phyloP scores from a whole-genome alignment of 2,113 vertebrate genomes.

The Hypanus sabinus region DNA sequence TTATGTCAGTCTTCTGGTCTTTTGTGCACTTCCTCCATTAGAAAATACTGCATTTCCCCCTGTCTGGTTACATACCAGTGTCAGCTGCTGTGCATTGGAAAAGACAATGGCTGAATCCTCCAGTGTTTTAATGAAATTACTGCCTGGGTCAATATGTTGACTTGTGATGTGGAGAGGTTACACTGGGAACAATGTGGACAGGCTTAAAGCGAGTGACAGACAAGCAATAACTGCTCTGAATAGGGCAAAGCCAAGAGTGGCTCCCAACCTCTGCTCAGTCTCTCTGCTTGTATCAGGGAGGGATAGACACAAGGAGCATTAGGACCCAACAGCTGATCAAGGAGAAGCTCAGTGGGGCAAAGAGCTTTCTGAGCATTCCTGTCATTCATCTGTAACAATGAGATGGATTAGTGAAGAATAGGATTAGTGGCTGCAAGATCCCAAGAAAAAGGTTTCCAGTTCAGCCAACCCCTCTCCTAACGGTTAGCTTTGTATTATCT shows the following conservation, averaged over 20 bases:
- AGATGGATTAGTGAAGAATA: conserved; percentile 22
- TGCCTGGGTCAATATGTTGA: conserved; percentile 22
- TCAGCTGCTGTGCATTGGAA: conserved; percentile 32
- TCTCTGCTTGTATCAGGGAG: neutral
- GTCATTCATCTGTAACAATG: neutral
- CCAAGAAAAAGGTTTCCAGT: conserved; percentile 1
- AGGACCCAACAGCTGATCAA: conserved; percentile 5
- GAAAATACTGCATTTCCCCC: conserved; percentile 18
- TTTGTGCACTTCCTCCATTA: conserved; percentile 10
- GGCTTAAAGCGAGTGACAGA: conserved; percentile 16
- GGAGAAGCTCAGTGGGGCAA: neutral
- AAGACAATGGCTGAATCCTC: conserved; percentile 31
- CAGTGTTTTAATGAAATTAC: conserved; percentile 32
- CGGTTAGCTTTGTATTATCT: neutral
- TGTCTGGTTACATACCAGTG: conserved; percentile 24
- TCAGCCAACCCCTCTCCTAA: neutral
- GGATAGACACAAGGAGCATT: neutral
- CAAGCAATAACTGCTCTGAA: neutral
- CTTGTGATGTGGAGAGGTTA: conserved; percentile 26
- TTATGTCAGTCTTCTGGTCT: conserved; percentile 8
- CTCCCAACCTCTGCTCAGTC: conserved; percentile 2
- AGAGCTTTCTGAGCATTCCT: neutral
- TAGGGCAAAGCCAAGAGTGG: neutral
- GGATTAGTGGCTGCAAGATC: neutral
- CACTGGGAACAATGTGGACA: conserved; percentile 17